These are phyloP conservation scores for Apamea anceps DNA, from an alignment of 2,888 invertebrate genomes.

Conservation along the genomic window DNA sequence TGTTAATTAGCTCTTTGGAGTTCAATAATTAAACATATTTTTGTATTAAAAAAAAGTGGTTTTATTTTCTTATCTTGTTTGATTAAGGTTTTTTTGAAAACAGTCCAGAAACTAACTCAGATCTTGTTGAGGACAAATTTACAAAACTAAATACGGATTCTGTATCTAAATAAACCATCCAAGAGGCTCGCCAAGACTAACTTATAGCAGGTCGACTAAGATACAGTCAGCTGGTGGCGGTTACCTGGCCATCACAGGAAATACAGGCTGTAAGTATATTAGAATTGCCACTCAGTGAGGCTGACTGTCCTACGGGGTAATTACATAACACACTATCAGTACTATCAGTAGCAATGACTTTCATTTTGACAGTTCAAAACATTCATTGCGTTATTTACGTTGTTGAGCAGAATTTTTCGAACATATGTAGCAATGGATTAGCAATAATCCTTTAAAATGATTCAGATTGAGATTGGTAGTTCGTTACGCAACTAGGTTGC, in stretches of 20 bases:
- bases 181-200: neutral
- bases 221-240: neutral
- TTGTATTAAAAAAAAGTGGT: neutral
- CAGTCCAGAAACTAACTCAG: neutral
- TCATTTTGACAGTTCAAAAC: no score
- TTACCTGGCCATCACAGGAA: neutral
- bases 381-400: no score
- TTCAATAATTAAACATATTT: neutral
- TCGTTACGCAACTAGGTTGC: neutral
- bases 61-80: neutral
- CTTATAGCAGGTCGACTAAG: no score
- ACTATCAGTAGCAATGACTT: no score
- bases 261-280: neutral
- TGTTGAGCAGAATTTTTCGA: no score
- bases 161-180: neutral
- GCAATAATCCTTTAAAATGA: no score
- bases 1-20: neutral
- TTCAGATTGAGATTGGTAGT: no score
- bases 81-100: neutral
- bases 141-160: neutral
- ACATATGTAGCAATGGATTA: no score
- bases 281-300: neutral
- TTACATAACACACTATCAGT: no score
- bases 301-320: neutral
- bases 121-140: neutral